These are phyloP conservation scores for Cyclargus thomasi DNA, from an alignment of 1,140 invertebrate genomes.

Conservation along the genomic window DNA sequence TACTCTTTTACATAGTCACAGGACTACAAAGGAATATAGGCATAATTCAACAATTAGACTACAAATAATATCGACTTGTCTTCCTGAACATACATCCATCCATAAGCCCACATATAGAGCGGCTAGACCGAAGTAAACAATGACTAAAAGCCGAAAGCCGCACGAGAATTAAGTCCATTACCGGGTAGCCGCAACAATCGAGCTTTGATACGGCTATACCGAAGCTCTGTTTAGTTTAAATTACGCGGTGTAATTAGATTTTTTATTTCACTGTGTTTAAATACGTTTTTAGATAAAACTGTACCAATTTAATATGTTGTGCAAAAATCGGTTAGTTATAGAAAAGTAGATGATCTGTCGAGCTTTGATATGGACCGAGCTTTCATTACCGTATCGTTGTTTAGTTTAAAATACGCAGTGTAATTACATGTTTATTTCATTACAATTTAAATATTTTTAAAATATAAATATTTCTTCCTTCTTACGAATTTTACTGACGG, in stretches of 20 bases:
- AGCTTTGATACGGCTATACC: conserved; percentile 17
- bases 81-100: too few species aligned
- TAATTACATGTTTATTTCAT: too few species aligned
- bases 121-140: conserved; percentile 36
- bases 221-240: conserved; percentile 15
- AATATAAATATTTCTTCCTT: not conserved
- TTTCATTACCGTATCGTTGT: too few species aligned
- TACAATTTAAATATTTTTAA: too few species aligned
- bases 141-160: conserved; percentile 51
- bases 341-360: too few species aligned
- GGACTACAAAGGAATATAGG: too few species aligned
- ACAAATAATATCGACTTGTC: too few species aligned
- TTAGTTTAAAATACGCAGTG: too few species aligned
- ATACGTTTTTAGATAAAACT: not conserved
- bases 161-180: conserved; percentile 49
- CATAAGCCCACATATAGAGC: conserved; percentile 26
- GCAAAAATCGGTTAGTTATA: not conserved
- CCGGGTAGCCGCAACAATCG: conserved; percentile 39
- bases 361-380: too few species aligned
- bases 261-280: not conserved
- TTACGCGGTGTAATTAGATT: not conserved
- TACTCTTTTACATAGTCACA: too few species aligned
- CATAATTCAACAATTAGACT: too few species aligned
- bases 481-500: not conserved
- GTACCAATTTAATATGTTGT: not conserved